Evolutionary conservation across 92 coral and sea anemone genomes (phyloP), one percentile per base, ranked within the genome.

Genomic region (Actinernus sp.): DNA sequence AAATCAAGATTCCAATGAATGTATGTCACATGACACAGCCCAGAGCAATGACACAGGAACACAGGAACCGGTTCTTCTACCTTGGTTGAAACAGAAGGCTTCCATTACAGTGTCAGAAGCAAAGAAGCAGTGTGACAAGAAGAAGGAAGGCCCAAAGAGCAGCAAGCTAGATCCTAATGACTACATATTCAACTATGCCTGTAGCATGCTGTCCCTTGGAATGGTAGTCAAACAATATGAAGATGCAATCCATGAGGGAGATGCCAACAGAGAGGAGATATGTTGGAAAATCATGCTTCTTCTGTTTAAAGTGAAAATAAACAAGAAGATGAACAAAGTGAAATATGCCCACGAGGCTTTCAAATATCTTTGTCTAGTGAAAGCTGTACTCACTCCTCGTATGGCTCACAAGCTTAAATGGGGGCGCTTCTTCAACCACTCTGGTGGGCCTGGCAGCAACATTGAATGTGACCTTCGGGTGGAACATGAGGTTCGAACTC

Each of bases 401-500:
- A 66, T 66, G 74, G 63, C 74, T 1, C 46, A 66, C 44, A 66
- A 66, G 33, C 61, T 66, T 4, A 66, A 53, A 53, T 66, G 74
- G 63, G 73, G 74, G 30, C 20, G 74, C 16, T 66, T 16, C 51
- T 22, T 51, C 65, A 66, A 66, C 27, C n/a, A 36, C 16, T 27
- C 63, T 6, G 63, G 74, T 13, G 31, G 47, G 3, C 17, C 34
- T 16, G 64, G 46, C 24, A 24, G 64, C 31, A 33, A 51, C 13
- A 49, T 43, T 17, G 31, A 30, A 9, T 26, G 8, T 19, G 31
- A 65, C n/a, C 34, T 73, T 12, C 53, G 83, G 19, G 20, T 65
- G 17, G 83, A 56, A 26, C 72, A 59, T 65, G 83, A 76, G 27
- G 83, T 76, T 9, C 26, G 68, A 7, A 53, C 45, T 31, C 37